phyloP scores from a whole-genome alignment of 1,140 invertebrate genomes.

The Centruroides sculpturatus region DNA sequence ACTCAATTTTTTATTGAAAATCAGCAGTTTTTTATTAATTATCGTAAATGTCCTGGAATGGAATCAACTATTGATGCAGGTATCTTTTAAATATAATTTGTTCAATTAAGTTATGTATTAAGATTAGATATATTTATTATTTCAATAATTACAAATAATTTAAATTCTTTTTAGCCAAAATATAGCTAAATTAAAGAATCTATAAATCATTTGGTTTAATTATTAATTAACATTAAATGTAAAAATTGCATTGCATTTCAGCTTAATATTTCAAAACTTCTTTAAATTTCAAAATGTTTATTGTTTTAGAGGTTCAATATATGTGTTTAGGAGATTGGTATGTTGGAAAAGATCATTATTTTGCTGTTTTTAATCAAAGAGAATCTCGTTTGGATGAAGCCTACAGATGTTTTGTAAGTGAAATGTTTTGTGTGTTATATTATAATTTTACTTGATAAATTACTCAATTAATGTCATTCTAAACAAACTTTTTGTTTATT shows the following conservation, averaged over 20 bases:
- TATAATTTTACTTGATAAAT: neutral
- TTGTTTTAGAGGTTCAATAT: slow-evolving; percentile 60
- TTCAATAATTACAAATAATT: no score
- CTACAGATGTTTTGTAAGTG: slow-evolving; percentile 61
- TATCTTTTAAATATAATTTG: slow-evolving; percentile 26
- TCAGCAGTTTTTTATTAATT: slow-evolving; percentile 92
- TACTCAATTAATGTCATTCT: neutral
- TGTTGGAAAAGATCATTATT: slow-evolving; percentile 86
- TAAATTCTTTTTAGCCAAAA: no score
- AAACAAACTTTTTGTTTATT: no score
- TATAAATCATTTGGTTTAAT: no score
- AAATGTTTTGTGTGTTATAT: neutral
- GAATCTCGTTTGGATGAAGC: slow-evolving; percentile 87
- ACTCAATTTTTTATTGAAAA: slow-evolving; percentile 92
- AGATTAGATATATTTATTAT: no score
- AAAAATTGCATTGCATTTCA: no score
- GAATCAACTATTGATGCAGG: slow-evolving; percentile 71
- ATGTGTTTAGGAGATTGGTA: slow-evolving; percentile 91
- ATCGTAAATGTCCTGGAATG: slow-evolving; percentile 70
- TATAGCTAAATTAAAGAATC: no score
- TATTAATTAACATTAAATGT: no score
- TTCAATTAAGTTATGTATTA: slow-evolving; percentile 20
- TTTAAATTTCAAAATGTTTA: no score
- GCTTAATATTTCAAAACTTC: no score
- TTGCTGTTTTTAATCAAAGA: slow-evolving; percentile 85